Percentiles rank a stretch among this genome's conserved stretches.
Evolutionary conservation across 2,888 invertebrate species (phyloP).

Genomic region (Steinernema hermaphroditum): DNA sequence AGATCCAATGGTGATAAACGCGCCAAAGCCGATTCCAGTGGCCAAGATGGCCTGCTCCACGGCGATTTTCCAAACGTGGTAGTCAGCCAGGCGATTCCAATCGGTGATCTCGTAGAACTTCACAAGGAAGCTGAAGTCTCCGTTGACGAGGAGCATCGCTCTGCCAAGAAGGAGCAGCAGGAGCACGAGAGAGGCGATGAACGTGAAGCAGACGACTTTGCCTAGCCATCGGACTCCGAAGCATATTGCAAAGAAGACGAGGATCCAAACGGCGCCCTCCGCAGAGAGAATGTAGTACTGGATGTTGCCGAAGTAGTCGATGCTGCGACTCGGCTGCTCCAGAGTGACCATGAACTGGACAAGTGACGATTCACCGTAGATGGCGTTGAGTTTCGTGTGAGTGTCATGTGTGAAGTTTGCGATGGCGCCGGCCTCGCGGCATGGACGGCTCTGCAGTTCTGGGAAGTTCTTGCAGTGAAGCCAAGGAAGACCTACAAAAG

Average conservation of each 20-base stretch:
- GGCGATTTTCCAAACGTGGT: slow-evolving; percentile 62
- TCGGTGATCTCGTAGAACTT: slow-evolving; percentile 57
- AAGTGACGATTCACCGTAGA: slow-evolving; percentile 56
- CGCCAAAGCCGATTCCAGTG: slow-evolving; percentile 65
- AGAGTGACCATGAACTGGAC: slow-evolving; percentile 61
- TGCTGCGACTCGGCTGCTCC: slow-evolving; percentile 56
- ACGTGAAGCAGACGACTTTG: slow-evolving; percentile 46
- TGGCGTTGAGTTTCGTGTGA: slow-evolving; percentile 45
- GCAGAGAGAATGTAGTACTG: slow-evolving; percentile 56
- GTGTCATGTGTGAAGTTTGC: slow-evolving; percentile 48
- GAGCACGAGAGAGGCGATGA: slow-evolving; percentile 14
- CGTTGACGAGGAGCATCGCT: slow-evolving; percentile 48
- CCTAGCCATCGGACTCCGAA: slow-evolving; percentile 67
- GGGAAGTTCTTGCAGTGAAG: slow-evolving; percentile 62
- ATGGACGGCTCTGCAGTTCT: slow-evolving; percentile 52
- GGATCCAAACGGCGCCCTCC: slow-evolving; percentile 60
- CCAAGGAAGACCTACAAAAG: slow-evolving; percentile 60
- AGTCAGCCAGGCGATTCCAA: slow-evolving; percentile 61
- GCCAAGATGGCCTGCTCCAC: slow-evolving; percentile 63
- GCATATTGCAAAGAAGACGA: slow-evolving; percentile 62
- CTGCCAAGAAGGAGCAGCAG: slow-evolving; percentile 28
- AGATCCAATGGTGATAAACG: slow-evolving; percentile 65
- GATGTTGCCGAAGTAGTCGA: slow-evolving; percentile 59
- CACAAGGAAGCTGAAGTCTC: slow-evolving; percentile 53
- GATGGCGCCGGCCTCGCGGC: slow-evolving; percentile 56